Evolutionary conservation across 2,113 vertebrate genomes (phyloP), one percentile per base, ranked within the genome.

Genomic region (Poeciliopsis retropinna): DNA sequence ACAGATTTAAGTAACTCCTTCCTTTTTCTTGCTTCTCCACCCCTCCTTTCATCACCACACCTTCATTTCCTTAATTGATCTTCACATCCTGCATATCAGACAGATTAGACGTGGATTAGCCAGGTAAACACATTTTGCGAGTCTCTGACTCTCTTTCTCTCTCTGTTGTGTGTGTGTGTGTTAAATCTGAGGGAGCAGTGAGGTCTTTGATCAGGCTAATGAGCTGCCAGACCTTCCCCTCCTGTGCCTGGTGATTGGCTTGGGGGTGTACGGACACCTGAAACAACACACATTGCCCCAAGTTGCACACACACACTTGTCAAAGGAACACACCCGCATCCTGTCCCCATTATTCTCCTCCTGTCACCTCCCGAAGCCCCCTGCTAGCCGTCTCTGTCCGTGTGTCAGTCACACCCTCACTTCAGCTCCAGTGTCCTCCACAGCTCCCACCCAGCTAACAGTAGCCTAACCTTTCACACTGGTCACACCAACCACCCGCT

Each of bases 41-140:
- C 69, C 74, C 64, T 67, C 51, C 76, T 67, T 79, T 89, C 72
- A 83, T 80, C 70, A 74, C 37, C 85, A 85, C 84, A 88, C 76
- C 87, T 86, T 89, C 67, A 86, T 90, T 91, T 91, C 86, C 85
- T 88, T 89, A 90, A 93, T 90, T 89, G 92, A 90, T 77, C 79
- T 72, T 65, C 83, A 85, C 87, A 83, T 91, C 88, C 88, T 90
- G 83, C 81, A 84, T 88, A 90, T 92, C 66, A 88, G 61, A 73
- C 62, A 83, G 87, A 92, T 91, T 91, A 91, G 82, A 64, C 39
- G 44, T 4, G 71, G 88, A 89, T 90, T 89, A 88, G 74, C 78
- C 90, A 90, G 89, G 89, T 92, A 90, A 92, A 91, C 86, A 86
- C 65, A 74, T 54, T 70, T 70, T 75, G 68, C 67, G 63, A 72